Evolutionary conservation across 2,888 invertebrate species (phyloP).

Genomic region (Phengaris alcon): DNA sequence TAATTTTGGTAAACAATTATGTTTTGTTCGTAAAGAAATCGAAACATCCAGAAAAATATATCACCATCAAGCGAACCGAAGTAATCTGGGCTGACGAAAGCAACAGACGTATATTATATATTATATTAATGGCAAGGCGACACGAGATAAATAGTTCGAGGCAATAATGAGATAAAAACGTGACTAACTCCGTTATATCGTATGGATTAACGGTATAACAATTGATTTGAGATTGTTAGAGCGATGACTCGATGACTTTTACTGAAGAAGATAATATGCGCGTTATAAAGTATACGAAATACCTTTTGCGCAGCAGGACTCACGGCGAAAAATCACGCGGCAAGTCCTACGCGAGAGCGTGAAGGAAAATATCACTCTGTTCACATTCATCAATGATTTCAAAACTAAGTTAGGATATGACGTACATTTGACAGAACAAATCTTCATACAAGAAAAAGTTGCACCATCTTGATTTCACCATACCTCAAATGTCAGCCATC

Average conservation of each 20-base stretch:
- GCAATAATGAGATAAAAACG: conserved; percentile 73
- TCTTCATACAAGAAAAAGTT: no score
- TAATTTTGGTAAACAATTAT: neutral
- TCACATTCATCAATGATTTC: no score
- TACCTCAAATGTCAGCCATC: no score
- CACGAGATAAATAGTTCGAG: conserved; percentile 63
- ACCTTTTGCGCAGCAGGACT: no score
- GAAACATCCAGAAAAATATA: neutral
- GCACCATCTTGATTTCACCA: no score
- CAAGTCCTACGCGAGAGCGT: no score
- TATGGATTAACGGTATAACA: conserved; percentile 38
- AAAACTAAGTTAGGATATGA: no score
- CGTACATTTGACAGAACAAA: no score
- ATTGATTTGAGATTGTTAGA: conserved; percentile 28
- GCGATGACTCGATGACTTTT: neutral
- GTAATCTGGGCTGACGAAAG: conserved; percentile 24
- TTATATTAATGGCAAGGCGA: conserved; percentile 68
- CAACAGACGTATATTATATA: conserved; percentile 58
- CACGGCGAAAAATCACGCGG: no score
- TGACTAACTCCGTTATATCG: conserved; percentile 55
- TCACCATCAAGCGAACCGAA: neutral
- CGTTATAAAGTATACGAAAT: no score
- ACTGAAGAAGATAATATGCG: no score
- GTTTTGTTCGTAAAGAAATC: neutral
- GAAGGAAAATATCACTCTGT: no score